Percentiles rank a stretch among this genome's conserved stretches.
phyloP scores from a whole-genome alignment of 37 sponge, comb jelly and placozoan species.

The Lycopodina hypogea region DNA sequence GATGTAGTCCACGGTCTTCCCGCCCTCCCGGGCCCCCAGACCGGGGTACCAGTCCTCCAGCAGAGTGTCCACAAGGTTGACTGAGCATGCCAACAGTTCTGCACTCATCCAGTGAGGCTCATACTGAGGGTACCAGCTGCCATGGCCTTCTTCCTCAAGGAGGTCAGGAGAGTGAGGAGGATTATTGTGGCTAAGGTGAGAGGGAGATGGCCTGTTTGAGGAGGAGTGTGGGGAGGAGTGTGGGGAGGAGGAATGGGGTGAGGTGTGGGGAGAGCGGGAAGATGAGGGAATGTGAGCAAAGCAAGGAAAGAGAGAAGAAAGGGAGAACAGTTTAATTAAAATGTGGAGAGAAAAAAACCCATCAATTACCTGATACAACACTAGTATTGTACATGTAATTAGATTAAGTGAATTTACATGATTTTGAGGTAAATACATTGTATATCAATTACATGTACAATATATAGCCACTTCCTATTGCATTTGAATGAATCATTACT shows the following conservation, averaged over 20 bases:
- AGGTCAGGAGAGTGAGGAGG: neutral
- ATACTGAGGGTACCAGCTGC: slow-evolving; percentile 12
- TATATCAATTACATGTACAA: too few relatives aligned
- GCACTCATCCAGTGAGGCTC: slow-evolving; percentile 77
- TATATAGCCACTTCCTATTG: too few relatives aligned
- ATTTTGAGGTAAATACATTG: too few relatives aligned
- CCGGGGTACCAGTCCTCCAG: slow-evolving; percentile 96
- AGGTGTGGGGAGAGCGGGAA: neutral
- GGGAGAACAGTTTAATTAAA: too few relatives aligned
- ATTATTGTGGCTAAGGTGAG: neutral
- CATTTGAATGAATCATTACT: too few relatives aligned
- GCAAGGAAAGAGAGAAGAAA: neutral
- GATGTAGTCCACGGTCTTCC: slow-evolving; percentile 39
- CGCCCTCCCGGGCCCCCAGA: slow-evolving; percentile 57
- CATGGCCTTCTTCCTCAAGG: neutral
- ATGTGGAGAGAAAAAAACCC: too few relatives aligned
- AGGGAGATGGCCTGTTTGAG: neutral
- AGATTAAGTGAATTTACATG: too few relatives aligned
- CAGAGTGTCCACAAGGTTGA: slow-evolving; percentile 69
- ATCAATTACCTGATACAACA: too few relatives aligned
- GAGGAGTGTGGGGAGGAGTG: neutral
- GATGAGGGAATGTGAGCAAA: neutral
- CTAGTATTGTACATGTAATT: too few relatives aligned
- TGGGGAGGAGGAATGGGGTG: neutral
- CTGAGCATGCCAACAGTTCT: slow-evolving; percentile 57